Base-by-base conservation (phyloP, 2,888 invertebrate genomes). In the Drosophila kambysellisi region DNA sequence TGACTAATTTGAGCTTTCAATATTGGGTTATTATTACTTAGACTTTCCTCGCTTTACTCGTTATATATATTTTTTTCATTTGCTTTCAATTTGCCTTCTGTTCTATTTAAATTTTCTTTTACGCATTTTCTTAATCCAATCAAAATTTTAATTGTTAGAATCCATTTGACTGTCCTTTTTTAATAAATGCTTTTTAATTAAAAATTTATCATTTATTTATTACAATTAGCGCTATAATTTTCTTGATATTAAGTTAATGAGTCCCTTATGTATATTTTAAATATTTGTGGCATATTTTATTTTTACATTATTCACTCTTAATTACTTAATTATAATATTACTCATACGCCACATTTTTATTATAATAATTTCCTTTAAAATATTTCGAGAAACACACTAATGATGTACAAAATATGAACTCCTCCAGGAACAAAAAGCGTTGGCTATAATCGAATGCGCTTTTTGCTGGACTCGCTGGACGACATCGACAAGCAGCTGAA, bases 381-480 rank as follows among this genome's bases (percentile, higher is more conserved):
- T 9, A 29, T 25, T 2, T 29, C 25, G 3, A 30, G 12, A n/a
- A 15, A n/a, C 29, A 6, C 9, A 20, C 15, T 52, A 17, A 37
- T 11, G 3, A n/a, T 8, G n/a, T 39, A n/a, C 3, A 9, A 30
- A 35, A 25, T 17, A 20, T 29, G 3, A 12, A 25, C 7, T 3
- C 2, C 35, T 12, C 25, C 25, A 96, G 96, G 95, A 56, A 95
- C 95, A 0, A 95, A 95, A 83, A 53, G 93, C n/a, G 94, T 95
- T 12, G 95, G 95, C 0, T 95, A 95, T 92, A 95, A 96, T 89
- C 95, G 96, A 1, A 95, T 96, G 95, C 94, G 95, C 20, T 96
- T 95, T 85, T 94, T 96, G 7, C 91, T 96, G 52, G 96, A 96
- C 89, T 94, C 95, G 0, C 92, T 96, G 56, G 92, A 94, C 5